Evolutionary conservation across 2,888 invertebrate genomes (phyloP).

Genomic region (Clanis bilineata): DNA sequence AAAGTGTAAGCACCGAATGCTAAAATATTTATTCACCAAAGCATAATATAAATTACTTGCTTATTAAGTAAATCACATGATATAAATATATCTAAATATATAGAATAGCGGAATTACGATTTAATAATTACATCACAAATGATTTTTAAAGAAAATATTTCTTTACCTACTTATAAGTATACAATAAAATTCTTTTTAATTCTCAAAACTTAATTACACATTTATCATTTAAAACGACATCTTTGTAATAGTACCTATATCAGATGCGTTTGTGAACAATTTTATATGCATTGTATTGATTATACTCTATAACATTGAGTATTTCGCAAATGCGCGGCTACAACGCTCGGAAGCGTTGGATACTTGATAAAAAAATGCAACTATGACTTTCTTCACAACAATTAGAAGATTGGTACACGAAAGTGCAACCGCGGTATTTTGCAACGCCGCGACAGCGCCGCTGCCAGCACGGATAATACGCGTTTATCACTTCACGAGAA

Average conservation of each 20-base stretch:
- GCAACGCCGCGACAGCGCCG: background rate
- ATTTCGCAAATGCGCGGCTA: slow-evolving; percentile 5
- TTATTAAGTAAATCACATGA: too few species aligned
- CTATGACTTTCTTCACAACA: slow-evolving; percentile 69
- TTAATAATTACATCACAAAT: too few species aligned
- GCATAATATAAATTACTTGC: too few species aligned
- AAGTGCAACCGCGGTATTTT: slow-evolving; percentile 41
- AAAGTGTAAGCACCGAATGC: too few species aligned
- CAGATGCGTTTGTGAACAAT: background rate
- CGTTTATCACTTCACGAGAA: slow-evolving; percentile 5
- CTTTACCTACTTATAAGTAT: too few species aligned
- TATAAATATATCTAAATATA: too few species aligned
- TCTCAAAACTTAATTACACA: too few species aligned
- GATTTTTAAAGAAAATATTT: too few species aligned
- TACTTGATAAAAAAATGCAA: slow-evolving; percentile 48
- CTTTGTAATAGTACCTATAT: background rate
- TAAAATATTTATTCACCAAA: too few species aligned
- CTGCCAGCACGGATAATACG: background rate
- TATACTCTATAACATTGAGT: background rate
- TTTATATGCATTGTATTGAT: background rate
- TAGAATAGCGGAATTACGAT: too few species aligned
- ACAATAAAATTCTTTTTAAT: too few species aligned
- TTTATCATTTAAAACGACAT: background rate
- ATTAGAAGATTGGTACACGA: slow-evolving; percentile 79
- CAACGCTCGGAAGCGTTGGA: slow-evolving; percentile 45